Evolutionary conservation across 2,113 vertebrate species (phyloP).

Genomic region (Hydrochoerus hydrochaeris): DNA sequence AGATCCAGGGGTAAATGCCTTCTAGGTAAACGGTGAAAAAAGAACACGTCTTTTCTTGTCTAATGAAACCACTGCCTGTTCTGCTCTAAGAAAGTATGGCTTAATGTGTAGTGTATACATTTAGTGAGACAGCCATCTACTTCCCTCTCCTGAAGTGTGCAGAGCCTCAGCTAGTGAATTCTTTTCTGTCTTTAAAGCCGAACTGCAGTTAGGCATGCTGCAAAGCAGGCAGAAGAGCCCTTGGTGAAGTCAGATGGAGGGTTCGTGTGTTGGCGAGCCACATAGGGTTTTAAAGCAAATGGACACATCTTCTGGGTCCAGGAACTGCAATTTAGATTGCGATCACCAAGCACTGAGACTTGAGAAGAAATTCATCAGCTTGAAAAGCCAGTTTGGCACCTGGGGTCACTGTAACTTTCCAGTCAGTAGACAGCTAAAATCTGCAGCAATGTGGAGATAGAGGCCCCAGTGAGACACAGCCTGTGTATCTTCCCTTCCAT

Average conservation of each 20-base stretch:
- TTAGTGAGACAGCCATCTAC: neutral
- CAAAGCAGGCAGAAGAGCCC: neutral
- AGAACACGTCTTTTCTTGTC: neutral
- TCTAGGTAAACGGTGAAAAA: neutral
- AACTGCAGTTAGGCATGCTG: neutral
- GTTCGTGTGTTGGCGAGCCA: neutral
- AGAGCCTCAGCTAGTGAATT: neutral
- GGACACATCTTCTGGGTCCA: too few species aligned
- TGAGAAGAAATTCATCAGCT: neutral
- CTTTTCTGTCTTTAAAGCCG: neutral
- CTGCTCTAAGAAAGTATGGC: neutral
- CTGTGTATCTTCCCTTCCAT: neutral
- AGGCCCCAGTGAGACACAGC: neutral
- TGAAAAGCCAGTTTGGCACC: neutral
- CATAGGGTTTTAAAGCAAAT: neutral
- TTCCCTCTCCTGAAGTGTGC: neutral
- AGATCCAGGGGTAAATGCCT: slow-evolving; percentile 18
- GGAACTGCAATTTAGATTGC: neutral
- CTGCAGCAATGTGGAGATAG: neutral
- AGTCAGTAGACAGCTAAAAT: neutral
- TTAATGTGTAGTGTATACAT: neutral
- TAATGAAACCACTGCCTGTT: neutral
- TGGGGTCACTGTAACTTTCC: neutral
- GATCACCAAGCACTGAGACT: neutral
- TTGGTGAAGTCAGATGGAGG: neutral